Conservation (phyloP, 2,888 invertebrate species). For the Drosophila prolongata region DNA sequence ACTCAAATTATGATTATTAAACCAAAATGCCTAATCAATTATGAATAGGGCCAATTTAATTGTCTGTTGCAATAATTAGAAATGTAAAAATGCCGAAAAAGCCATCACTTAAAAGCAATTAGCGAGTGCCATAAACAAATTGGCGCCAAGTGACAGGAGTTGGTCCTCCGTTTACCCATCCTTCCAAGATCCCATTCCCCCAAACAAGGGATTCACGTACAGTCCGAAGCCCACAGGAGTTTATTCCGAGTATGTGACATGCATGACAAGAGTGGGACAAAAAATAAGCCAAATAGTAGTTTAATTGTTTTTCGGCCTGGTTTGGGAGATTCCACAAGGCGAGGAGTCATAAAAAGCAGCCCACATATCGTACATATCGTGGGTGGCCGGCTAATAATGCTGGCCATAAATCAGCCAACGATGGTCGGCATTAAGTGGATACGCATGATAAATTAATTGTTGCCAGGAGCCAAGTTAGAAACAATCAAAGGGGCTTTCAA, state of each 20-base stretch:
- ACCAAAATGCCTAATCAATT: slow-evolving; percentile 40
- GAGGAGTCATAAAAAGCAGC: slow-evolving; percentile 57
- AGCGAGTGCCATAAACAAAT: slow-evolving; percentile 64
- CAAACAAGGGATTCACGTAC: slow-evolving; percentile 49
- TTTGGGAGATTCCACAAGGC: slow-evolving; percentile 11
- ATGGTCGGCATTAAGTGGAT: slow-evolving; percentile 61
- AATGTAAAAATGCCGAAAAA: slow-evolving; percentile 41
- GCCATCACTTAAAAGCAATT: slow-evolving; percentile 57
- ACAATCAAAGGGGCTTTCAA: slow-evolving; percentile 55
- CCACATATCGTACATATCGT: slow-evolving; percentile 13
- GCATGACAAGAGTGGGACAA: slow-evolving; percentile 56
- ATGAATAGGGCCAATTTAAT: slow-evolving; percentile 33
- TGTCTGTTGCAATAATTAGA: slow-evolving; percentile 34
- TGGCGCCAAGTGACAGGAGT: slow-evolving; percentile 55
- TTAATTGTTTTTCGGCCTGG: slow-evolving; percentile 63
- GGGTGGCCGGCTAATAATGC: slow-evolving; percentile 61
- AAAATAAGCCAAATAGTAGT: slow-evolving; percentile 51
- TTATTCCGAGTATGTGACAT: slow-evolving; percentile 59
- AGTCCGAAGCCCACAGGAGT: slow-evolving; percentile 6
- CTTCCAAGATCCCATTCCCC: slow-evolving; percentile 4
- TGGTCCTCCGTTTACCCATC: neutral
- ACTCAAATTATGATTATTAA: slow-evolving; percentile 20
- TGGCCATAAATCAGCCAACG: slow-evolving; percentile 67
- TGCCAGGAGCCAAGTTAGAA: slow-evolving; percentile 21
- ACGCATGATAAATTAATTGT: slow-evolving; percentile 74